Percentiles rank a stretch among this genome's conserved stretches.
Evolutionary conservation across 2,113 vertebrate genomes (phyloP).

Genomic region (Salvelinus fontinalis): DNA sequence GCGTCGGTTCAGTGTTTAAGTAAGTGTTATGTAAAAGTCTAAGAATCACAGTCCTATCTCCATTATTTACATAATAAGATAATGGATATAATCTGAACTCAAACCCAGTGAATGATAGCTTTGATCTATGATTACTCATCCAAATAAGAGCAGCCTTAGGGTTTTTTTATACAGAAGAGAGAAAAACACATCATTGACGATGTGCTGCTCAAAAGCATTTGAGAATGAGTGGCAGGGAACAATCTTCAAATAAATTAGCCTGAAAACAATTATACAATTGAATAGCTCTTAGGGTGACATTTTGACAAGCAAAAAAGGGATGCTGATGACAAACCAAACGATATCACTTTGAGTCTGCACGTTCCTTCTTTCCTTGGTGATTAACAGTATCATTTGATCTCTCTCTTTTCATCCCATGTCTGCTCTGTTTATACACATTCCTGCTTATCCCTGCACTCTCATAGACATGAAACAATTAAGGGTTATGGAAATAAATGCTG

Average conservation of each 20-base stretch:
- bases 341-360: background rate
- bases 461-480: no score
- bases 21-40: conserved; percentile 27
- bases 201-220: background rate
- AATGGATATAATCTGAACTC: background rate
- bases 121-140: background rate
- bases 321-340: background rate
- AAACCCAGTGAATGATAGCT: conserved; percentile 3
- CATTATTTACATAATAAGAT: conserved; percentile 12
- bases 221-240: background rate
- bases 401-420: no score
- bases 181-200: background rate
- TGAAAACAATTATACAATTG: background rate
- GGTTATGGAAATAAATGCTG: no score
- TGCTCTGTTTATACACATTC: no score
- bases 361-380: no score
- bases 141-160: conserved; percentile 6
- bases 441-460: no score
- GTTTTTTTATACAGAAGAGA: background rate
- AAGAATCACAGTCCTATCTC: conserved; percentile 5
- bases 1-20: background rate
- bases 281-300: background rate
- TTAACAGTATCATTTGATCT: no score
- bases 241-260: background rate
- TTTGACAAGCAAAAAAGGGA: background rate